Evolutionary conservation across 1,140 invertebrate genomes (phyloP).

Genomic region (Penaeus chinensis): DNA sequence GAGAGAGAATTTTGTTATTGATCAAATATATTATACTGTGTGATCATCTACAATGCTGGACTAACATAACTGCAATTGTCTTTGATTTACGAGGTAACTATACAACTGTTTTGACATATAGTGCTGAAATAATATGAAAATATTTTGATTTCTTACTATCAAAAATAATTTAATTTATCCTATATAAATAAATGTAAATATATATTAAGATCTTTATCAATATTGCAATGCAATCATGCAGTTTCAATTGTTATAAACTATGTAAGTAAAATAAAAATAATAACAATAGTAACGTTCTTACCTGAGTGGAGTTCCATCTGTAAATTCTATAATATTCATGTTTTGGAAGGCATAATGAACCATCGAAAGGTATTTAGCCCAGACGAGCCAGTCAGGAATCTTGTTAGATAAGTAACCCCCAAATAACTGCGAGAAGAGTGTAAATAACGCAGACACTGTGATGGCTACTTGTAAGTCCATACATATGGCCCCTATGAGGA

Average conservation of each 20-base stretch:
- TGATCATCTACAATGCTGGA: too few relatives aligned
- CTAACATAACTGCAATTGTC: too few relatives aligned
- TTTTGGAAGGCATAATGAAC: slow-evolving; percentile 88
- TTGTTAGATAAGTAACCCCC: slow-evolving; percentile 86
- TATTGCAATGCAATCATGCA: slow-evolving; percentile 11
- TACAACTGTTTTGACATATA: too few relatives aligned
- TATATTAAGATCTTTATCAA: too few relatives aligned
- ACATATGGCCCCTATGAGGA: slow-evolving; percentile 85
- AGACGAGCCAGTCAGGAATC: slow-evolving; percentile 82
- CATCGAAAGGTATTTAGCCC: slow-evolving; percentile 81
- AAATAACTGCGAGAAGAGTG: slow-evolving; percentile 83
- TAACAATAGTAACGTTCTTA: slow-evolving; percentile 70
- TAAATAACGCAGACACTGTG: slow-evolving; percentile 83
- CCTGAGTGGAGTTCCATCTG: slow-evolving; percentile 77
- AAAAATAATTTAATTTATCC: too few relatives aligned
- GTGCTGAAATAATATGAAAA: too few relatives aligned
- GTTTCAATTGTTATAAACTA: not conserved
- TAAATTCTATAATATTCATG: slow-evolving; percentile 87
- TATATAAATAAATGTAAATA: too few relatives aligned
- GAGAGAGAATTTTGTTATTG: slow-evolving; percentile 31
- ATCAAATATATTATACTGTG: too few relatives aligned
- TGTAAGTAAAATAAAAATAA: slow-evolving; percentile 32
- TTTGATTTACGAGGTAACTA: too few relatives aligned
- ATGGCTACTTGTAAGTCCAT: slow-evolving; percentile 85
- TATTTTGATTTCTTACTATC: too few relatives aligned